phyloP scores from a whole-genome alignment of 2,113 vertebrate species.

The Tachycineta bicolor region DNA sequence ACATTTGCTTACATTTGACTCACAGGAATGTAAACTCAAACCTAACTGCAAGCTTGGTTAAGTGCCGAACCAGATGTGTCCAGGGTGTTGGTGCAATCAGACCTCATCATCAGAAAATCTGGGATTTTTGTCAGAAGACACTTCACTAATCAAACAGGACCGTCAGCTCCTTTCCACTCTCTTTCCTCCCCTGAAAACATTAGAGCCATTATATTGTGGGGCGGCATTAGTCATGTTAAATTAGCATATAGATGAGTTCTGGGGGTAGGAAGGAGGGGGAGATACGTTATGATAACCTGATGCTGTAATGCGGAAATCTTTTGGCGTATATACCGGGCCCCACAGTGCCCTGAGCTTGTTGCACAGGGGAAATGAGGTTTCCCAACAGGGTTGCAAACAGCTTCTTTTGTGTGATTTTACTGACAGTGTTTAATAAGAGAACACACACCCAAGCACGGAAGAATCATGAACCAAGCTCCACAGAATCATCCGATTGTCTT shows the following conservation, averaged over 20 bases:
- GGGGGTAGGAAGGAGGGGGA: conserved; percentile 72
- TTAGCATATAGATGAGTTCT: conserved; percentile 87
- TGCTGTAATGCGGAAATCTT: conserved; percentile 54
- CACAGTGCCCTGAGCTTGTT: not conserved
- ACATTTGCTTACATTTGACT: not conserved
- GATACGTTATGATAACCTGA: conserved; percentile 72
- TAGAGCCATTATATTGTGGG: conserved; percentile 77
- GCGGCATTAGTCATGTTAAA: conserved; percentile 76
- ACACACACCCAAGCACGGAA: not conserved
- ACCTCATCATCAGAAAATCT: not conserved
- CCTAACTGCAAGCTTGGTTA: not conserved
- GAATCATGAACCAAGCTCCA: not conserved
- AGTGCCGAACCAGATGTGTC: not conserved
- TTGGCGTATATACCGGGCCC: not conserved
- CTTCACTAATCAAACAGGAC: not conserved
- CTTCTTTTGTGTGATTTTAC: conserved; percentile 15
- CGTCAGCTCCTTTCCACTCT: conserved; percentile 53
- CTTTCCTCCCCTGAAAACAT: conserved; percentile 71
- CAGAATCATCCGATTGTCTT: not conserved
- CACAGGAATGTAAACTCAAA: not conserved
- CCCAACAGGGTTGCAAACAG: not conserved
- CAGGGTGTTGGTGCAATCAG: not conserved
- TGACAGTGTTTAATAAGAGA: not conserved
- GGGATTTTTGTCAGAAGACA: conserved; percentile 15
- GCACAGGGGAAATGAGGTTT: not conserved